These are phyloP conservation scores for Haemorhous mexicanus DNA, from an alignment of 2,113 vertebrate genomes.

Conservation along the genomic window DNA sequence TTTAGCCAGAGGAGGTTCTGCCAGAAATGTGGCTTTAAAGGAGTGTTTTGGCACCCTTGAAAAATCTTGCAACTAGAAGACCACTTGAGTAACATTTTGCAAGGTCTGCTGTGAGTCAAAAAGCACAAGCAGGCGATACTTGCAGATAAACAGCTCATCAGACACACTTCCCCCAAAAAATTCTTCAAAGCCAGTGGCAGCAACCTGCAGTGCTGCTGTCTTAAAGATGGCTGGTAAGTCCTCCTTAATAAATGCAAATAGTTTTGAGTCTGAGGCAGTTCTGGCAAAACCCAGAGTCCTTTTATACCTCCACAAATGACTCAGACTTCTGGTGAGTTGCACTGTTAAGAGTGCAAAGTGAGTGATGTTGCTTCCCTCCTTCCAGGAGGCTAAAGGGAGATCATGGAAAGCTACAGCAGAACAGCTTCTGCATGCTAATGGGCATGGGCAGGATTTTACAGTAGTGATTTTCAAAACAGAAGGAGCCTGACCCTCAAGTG, in stretches of 20 bases:
- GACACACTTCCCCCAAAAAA: neutral
- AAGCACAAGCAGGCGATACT: rapidly evolving
- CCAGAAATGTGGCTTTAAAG: neutral
- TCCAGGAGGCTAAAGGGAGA: neutral
- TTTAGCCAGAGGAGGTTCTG: neutral
- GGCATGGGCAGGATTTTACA: neutral
- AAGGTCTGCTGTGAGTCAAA: neutral
- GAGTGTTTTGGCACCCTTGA: neutral
- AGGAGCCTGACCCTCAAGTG: neutral
- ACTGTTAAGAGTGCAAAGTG: neutral
- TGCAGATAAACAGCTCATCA: neutral
- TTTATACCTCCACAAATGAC: constrained; percentile 4
- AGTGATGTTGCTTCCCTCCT: neutral
- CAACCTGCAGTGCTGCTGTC: neutral
- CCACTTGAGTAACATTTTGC: neutral
- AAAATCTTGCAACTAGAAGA: neutral
- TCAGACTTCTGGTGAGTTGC: neutral
- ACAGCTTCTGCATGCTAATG: constrained; percentile 45
- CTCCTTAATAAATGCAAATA: neutral
- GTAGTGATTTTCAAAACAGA: neutral
- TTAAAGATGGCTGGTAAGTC: neutral
- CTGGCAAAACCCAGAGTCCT: neutral
- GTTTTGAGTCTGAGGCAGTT: neutral
- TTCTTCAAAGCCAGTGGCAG: neutral
- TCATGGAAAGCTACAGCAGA: neutral